phyloP scores from a whole-genome alignment of 2,888 invertebrate genomes.

The Bugulina stolonifera region DNA sequence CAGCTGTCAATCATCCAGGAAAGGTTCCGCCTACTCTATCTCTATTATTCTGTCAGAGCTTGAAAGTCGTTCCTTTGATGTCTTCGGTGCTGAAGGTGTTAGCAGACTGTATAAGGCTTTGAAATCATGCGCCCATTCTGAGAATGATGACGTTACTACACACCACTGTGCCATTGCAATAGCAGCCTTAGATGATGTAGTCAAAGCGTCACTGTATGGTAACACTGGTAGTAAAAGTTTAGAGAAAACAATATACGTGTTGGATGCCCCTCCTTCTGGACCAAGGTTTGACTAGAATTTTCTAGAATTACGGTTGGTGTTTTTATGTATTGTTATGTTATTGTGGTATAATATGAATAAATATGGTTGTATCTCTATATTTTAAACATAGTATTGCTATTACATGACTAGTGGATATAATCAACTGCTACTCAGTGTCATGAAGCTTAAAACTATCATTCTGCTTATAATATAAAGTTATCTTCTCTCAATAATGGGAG shows the following conservation, averaged over 20 bases:
- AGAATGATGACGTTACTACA: slow-evolving; percentile 6
- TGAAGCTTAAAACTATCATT: too few species aligned
- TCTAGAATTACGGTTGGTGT: too few species aligned
- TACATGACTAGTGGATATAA: too few species aligned
- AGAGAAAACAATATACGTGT: slow-evolving; percentile 18
- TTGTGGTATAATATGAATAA: too few species aligned
- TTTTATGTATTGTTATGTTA: too few species aligned
- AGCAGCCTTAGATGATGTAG: not conserved
- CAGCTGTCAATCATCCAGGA: slow-evolving; percentile 8
- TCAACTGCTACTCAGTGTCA: too few species aligned
- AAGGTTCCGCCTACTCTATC: slow-evolving; percentile 15
- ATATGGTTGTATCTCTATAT: too few species aligned
- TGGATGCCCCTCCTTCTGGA: not conserved
- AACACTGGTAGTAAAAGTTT: not conserved
- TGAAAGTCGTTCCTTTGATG: not conserved
- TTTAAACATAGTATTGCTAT: too few species aligned
- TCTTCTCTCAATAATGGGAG: too few species aligned
- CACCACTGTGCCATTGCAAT: slow-evolving; percentile 2
- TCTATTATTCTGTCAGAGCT: not conserved
- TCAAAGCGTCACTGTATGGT: not conserved
- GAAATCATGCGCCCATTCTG: not conserved
- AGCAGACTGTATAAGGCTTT: not conserved
- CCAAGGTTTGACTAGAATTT: too few species aligned
- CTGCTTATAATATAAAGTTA: too few species aligned
- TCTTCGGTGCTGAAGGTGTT: slow-evolving; percentile 1